These are phyloP conservation scores for Craterocephalus amniculus DNA, from an alignment of 2,797 vertebrate species.

Conservation along the genomic window DNA sequence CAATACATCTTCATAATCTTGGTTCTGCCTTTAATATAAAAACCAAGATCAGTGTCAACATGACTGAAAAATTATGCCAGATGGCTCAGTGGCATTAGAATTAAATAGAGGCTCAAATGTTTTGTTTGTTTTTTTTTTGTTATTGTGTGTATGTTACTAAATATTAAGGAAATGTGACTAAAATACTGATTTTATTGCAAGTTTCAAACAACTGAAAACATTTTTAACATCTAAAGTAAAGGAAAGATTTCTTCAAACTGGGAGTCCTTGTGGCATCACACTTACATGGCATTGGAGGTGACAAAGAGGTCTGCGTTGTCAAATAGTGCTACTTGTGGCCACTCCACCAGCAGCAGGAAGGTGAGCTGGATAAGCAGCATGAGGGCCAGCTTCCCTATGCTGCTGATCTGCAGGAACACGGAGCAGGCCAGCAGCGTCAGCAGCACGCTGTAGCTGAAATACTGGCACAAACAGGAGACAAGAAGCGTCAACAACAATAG, in stretches of 20 bases:
- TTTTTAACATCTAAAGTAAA: neutral
- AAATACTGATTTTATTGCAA: neutral
- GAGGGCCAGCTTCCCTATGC: constrained; percentile 93
- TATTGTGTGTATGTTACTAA: neutral
- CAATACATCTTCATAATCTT: neutral
- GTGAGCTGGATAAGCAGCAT: constrained; percentile 90
- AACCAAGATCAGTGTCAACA: no score
- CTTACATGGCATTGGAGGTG: constrained; percentile 92
- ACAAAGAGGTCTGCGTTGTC: constrained; percentile 95
- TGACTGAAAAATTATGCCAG: no score
- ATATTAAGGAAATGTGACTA: neutral
- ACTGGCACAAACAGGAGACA: constrained; percentile 76
- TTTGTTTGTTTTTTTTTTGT: no score
- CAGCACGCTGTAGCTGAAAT: constrained; percentile 92
- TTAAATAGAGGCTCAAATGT: neutral
- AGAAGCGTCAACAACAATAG: constrained; percentile 27
- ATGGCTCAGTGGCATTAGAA: neutral
- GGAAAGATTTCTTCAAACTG: neutral
- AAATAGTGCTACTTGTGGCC: constrained; percentile 90
- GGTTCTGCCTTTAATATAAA: no score
- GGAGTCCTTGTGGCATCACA: constrained; percentile 26
- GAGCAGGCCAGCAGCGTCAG: constrained; percentile 95
- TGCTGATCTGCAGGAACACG: constrained; percentile 97
- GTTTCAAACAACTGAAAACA: neutral
- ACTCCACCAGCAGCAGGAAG: constrained; percentile 92